phyloP scores from a whole-genome alignment of 1,140 invertebrate species.

The Drosophila ambigua region DNA sequence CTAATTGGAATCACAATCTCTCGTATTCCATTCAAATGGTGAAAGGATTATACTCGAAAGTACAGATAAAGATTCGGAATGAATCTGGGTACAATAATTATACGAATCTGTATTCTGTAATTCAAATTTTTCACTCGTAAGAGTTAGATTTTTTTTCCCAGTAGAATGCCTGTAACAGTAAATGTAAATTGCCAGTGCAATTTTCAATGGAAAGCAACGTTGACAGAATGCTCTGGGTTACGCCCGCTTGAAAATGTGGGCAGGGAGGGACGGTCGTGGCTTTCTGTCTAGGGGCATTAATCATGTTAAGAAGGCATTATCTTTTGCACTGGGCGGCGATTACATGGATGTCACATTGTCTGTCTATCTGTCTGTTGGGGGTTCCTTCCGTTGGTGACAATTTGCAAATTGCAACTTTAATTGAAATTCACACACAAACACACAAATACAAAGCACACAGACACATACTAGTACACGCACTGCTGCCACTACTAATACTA shows the following conservation, averaged over 20 bases:
- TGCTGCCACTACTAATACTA: conserved; percentile 34
- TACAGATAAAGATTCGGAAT: too few relatives aligned
- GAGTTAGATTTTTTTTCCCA: too few relatives aligned
- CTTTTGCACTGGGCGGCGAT: conserved; percentile 70
- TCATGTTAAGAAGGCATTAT: conserved; percentile 72
- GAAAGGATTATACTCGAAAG: too few relatives aligned
- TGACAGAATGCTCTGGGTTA: background rate
- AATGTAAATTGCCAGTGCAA: too few relatives aligned
- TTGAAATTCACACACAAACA: conserved; percentile 60
- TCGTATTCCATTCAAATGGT: too few relatives aligned
- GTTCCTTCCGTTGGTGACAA: conserved; percentile 46
- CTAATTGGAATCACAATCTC: too few relatives aligned
- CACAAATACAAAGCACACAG: conserved; percentile 12
- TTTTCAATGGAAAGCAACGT: background rate
- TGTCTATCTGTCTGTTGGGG: background rate
- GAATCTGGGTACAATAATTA: too few relatives aligned
- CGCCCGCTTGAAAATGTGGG: background rate
- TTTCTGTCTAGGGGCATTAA: conserved; percentile 41
- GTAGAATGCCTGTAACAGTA: too few relatives aligned
- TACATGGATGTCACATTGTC: conserved; percentile 43
- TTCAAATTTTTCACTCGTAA: too few relatives aligned
- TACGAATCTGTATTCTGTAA: too few relatives aligned
- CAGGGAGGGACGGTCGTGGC: background rate
- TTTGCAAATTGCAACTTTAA: conserved; percentile 78
- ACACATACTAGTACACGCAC: background rate